Percentiles rank a stretch among this genome's conserved stretches.
phyloP scores from a whole-genome alignment of 1,140 invertebrate genomes.

The Drosophila ohnishii region DNA sequence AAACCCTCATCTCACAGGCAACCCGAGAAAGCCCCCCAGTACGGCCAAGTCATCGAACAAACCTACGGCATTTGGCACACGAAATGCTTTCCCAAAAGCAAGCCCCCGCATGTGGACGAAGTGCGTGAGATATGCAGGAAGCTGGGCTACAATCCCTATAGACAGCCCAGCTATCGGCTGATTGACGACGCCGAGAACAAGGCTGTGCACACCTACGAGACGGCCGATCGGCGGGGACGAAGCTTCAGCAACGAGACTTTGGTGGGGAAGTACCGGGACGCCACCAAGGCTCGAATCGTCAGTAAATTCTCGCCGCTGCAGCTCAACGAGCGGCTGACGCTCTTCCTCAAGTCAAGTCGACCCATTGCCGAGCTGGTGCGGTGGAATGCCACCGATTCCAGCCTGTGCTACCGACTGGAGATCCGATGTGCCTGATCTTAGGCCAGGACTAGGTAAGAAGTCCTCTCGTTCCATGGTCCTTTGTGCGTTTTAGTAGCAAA shows the following conservation, averaged over 20 bases:
- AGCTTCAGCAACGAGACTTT: constrained; percentile 63
- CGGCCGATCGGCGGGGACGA: constrained; percentile 57
- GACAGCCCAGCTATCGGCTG: constrained; percentile 70
- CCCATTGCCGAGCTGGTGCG: constrained; percentile 73
- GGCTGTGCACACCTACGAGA: constrained; percentile 62
- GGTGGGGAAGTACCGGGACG: constrained; percentile 63
- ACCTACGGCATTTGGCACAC: constrained; percentile 86
- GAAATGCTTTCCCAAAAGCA: constrained; percentile 84
- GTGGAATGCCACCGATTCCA: constrained; percentile 76
- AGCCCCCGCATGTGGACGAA: constrained; percentile 70
- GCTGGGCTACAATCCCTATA: constrained; percentile 79
- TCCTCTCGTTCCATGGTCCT: constrained; percentile 34
- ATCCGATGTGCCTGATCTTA: constrained; percentile 62
- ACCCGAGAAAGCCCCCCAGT: constrained; percentile 42
- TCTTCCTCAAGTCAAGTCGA: constrained; percentile 78
- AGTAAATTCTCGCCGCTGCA: constrained; percentile 79
- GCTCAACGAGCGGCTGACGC: constrained; percentile 70
- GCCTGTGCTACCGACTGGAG: constrained; percentile 72
- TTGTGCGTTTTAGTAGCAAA: constrained; percentile 78
- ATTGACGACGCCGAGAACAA: constrained; percentile 72
- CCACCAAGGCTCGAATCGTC: constrained; percentile 73
- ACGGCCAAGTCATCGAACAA: constrained; percentile 85
- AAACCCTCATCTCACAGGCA: constrained; percentile 41
- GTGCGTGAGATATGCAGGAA: constrained; percentile 83
- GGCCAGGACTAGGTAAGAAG: not conserved